phyloP scores from a whole-genome alignment of 2,797 vertebrate genomes.

The Gymnocypris eckloni region DNA sequence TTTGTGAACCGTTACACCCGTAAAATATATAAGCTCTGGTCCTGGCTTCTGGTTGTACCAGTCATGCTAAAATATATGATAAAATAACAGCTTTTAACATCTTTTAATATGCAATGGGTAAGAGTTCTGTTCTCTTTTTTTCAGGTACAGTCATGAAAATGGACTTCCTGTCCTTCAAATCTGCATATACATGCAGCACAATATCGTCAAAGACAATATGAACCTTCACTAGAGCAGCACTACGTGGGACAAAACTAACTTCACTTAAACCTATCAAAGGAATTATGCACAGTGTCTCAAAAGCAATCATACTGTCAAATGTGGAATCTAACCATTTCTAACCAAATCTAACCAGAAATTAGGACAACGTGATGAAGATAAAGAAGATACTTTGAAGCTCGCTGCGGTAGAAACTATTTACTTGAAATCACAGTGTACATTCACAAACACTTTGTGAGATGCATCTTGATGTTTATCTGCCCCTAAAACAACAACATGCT shows the following conservation, averaged over 20 bases:
- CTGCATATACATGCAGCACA: neutral
- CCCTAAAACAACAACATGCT: slow-evolving; percentile 35
- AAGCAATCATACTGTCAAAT: slow-evolving; percentile 30
- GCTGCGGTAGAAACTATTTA: slow-evolving; percentile 64
- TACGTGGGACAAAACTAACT: neutral
- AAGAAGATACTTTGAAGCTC: slow-evolving; percentile 53
- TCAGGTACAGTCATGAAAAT: slow-evolving; percentile 47
- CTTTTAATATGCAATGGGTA: neutral
- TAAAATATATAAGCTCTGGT: neutral
- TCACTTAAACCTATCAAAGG: slow-evolving; percentile 32
- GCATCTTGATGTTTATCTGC: slow-evolving; percentile 54
- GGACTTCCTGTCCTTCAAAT: neutral
- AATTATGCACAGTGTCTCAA: slow-evolving; percentile 15
- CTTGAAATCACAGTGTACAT: slow-evolving; percentile 70
- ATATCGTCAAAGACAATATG: neutral
- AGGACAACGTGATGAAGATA: slow-evolving; percentile 19
- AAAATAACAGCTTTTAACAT: neutral
- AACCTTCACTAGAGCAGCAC: slow-evolving; percentile 16
- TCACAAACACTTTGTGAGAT: slow-evolving; percentile 49
- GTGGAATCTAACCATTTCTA: neutral
- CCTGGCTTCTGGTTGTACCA: neutral
- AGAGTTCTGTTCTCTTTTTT: slow-evolving; percentile 46
- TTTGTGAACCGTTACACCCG: no score
- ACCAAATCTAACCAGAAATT: slow-evolving; percentile 8
- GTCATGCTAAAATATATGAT: neutral